Evolutionary conservation across 2,797 vertebrate species (phyloP).

Genomic region (Varecia variegata): DNA sequence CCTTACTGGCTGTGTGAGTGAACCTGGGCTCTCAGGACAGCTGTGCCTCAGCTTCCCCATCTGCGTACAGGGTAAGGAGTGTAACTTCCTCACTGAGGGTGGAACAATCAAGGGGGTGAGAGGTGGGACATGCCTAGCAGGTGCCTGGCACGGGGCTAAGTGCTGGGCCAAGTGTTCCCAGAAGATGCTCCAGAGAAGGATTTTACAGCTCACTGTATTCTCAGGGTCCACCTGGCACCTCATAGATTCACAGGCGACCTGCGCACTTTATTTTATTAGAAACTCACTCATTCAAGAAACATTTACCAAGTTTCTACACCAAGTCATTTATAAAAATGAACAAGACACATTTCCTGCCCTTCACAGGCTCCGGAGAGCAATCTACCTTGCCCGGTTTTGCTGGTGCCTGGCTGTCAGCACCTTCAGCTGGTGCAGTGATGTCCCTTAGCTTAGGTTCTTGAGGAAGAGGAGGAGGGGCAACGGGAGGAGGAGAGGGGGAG

Average conservation of each 20-base stretch:
- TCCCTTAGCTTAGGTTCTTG: background rate
- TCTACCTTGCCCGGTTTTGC: background rate
- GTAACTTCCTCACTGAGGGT: background rate
- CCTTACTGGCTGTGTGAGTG: background rate
- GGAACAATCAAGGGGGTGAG: background rate
- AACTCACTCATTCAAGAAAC: conserved; percentile 62
- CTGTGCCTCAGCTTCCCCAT: background rate
- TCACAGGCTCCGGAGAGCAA: background rate
- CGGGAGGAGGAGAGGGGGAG: accelerated
- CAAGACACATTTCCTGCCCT: conserved; percentile 13
- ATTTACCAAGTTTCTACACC: conserved; percentile 48
- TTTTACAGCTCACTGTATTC: background rate
- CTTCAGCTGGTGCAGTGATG: no score
- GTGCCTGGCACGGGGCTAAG: background rate
- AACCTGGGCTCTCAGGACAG: background rate
- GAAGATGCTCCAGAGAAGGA: background rate
- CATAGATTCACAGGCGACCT: background rate
- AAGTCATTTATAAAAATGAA: conserved; percentile 45
- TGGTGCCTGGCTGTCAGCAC: background rate
- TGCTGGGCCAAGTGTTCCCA: background rate
- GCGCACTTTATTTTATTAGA: conserved; percentile 38
- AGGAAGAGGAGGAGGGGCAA: accelerated
- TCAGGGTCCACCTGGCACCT: background rate
- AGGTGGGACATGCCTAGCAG: background rate
- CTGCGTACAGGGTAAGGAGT: background rate